phyloP scores from a whole-genome alignment of 2,797 vertebrate species.

The Propithecus deckenii region DNA sequence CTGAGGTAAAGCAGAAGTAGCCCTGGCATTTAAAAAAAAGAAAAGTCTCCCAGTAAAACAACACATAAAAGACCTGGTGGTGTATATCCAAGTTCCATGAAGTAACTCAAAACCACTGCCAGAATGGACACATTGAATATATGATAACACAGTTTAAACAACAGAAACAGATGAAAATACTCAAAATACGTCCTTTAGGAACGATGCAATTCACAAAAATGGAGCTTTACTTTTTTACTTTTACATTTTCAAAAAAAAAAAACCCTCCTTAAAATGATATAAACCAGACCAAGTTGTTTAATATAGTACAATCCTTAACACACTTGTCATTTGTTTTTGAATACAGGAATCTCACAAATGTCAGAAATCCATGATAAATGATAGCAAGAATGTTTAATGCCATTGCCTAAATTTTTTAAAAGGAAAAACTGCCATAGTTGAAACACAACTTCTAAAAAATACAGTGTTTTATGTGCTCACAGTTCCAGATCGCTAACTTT shows the following conservation, averaged over 20 bases:
- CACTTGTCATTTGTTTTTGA: slow-evolving; percentile 76
- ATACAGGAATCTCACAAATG: slow-evolving; percentile 77
- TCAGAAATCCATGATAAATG: slow-evolving; percentile 80
- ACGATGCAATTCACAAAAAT: slow-evolving; percentile 77
- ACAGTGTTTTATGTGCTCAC: slow-evolving; percentile 74
- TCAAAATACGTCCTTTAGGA: slow-evolving; percentile 63
- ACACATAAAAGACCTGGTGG: slow-evolving; percentile 48
- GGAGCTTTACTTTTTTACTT: slow-evolving; percentile 74
- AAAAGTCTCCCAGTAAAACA: slow-evolving; percentile 64
- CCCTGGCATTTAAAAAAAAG: neutral
- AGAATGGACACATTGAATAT: slow-evolving; percentile 54
- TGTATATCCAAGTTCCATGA: slow-evolving; percentile 56
- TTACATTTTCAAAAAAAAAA: slow-evolving; percentile 77
- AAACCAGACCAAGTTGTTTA: slow-evolving; percentile 74
- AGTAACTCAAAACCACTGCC: slow-evolving; percentile 72
- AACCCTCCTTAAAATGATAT: slow-evolving; percentile 72
- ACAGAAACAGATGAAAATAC: slow-evolving; percentile 56
- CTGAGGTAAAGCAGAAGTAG: slow-evolving; percentile 71
- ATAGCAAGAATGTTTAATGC: slow-evolving; percentile 70
- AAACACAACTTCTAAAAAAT: slow-evolving; percentile 81
- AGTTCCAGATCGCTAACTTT: slow-evolving; percentile 80
- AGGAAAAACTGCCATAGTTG: slow-evolving; percentile 75
- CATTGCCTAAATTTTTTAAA: slow-evolving; percentile 76
- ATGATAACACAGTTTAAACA: slow-evolving; percentile 56
- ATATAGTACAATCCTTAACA: slow-evolving; percentile 76